Base-by-base conservation (phyloP, 2,797 vertebrate species). In the Epinephelus malabaricus region DNA sequence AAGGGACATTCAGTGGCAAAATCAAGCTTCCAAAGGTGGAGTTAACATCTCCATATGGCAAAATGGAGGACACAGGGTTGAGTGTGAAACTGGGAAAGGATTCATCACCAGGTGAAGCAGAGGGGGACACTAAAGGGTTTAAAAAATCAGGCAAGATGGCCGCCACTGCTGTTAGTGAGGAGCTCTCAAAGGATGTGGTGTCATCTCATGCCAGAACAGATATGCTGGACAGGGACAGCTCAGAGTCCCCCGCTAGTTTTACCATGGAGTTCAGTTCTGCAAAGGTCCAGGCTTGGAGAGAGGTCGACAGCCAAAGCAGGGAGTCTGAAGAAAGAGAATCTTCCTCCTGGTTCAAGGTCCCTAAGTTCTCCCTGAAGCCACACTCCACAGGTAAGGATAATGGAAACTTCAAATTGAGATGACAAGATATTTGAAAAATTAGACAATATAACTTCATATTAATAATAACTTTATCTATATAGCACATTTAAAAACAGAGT, bases 11-110 rank as follows among this genome's bases (percentile, higher is more conserved):
- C 46, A 63, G 88, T 56, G 91, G 92, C 61, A 95, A 95, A 84
- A 85, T 96, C 7, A 95, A 94, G 64, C 85, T 97, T 69, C 97
- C 97, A 70, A 96, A 96, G 7, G 91, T 97, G 14, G 95, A 95
- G 78, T 93, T 97, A 64, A 92, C 94, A 0, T 93, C 96, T 67
- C 94, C 95, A 3, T 95, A 95, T 76, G 73, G 83, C 27, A 96
- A 94, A 76, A 83, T 71, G 66, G 75, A 81, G 0, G 86, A 91
- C 43, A 27, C 74, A 3, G 81, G 94, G n/a, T 81, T 84, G 55
- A 88, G 51, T 55, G 55, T 76, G 21, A 88, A 82, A 55, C 70
- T 87, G 12, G 85, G 76, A 74, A 88, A 68, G 0, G 92, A 92
- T 50, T 89, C 73, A 12, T 88, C 81, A 47, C 43, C 81, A 25